Conservation (phyloP, 2,113 vertebrate species). For the Martes martes region DNA sequence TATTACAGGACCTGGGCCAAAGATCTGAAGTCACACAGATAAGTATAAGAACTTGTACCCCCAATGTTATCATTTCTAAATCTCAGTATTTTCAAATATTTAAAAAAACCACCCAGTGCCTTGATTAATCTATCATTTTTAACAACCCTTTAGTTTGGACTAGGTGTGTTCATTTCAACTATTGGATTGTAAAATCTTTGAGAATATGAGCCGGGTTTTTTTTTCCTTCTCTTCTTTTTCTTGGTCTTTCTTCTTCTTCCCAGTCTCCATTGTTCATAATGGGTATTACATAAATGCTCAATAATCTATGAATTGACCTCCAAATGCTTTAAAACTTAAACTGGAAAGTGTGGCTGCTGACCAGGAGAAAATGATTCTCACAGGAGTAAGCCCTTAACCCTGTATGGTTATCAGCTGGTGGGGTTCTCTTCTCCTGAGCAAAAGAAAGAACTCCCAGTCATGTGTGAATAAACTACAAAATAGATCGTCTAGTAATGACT, state of each 20-base stretch:
- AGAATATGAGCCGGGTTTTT: background rate
- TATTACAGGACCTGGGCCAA: background rate
- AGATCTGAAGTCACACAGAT: background rate
- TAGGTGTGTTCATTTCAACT: background rate
- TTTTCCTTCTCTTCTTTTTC: background rate
- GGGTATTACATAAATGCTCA: background rate
- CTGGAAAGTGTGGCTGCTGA: background rate
- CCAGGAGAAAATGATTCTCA: background rate
- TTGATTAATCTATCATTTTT: background rate
- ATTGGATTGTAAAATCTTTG: background rate
- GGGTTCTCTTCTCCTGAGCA: background rate
- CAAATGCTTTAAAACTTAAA: background rate
- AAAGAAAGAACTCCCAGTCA: background rate
- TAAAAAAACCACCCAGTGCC: background rate
- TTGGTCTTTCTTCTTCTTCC: background rate
- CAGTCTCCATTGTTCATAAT: background rate
- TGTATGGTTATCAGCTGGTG: background rate
- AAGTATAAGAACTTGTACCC: background rate
- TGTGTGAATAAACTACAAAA: background rate
- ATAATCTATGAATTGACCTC: background rate
- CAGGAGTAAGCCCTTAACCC: background rate
- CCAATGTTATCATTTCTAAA: background rate
- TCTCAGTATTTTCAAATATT: background rate
- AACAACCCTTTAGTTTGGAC: background rate
- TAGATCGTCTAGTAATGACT: background rate